A percentile compares a stretch with the other conserved stretches of the same genome.
Conservation (phyloP, 2,797 vertebrate genomes). For the Coranthus polyacanthus region DNA sequence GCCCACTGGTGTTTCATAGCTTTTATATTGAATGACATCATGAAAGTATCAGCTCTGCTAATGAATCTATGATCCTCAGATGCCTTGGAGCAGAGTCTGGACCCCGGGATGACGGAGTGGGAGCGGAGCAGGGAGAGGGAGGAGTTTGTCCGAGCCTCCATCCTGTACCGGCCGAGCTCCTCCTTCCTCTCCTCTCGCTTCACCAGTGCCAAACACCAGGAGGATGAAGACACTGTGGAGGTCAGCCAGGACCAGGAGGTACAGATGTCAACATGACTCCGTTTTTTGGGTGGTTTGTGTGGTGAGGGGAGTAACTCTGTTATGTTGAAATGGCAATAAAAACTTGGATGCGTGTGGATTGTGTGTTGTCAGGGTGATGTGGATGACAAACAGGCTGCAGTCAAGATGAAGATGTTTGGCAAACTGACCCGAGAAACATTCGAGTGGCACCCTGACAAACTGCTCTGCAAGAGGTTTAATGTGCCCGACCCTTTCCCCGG, state of each 20-base stretch:
- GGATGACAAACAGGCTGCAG: slow-evolving; percentile 90
- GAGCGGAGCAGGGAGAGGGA: slow-evolving; percentile 91
- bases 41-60: neutral
- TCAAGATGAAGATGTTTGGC: slow-evolving; percentile 97
- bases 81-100: slow-evolving; percentile 85
- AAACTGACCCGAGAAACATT: slow-evolving; percentile 92
- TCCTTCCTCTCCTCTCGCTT: slow-evolving; percentile 90
- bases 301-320: no score
- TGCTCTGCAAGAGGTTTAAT: slow-evolving; percentile 96
- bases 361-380: slow-evolving; percentile 85
- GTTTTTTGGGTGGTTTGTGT: no score
- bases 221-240: slow-evolving; percentile 87
- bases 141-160: slow-evolving; percentile 90
- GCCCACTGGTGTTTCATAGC: no score
- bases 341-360: neutral
- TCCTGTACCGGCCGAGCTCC: slow-evolving; percentile 87
- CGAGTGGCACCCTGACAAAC: slow-evolving; percentile 95
- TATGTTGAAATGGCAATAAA: no score
- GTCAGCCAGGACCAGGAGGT: slow-evolving; percentile 91
- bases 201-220: slow-evolving; percentile 85
- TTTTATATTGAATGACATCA: no score
- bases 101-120: slow-evolving; percentile 91
- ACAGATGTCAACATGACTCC: accelerated
- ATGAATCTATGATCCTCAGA: slow-evolving; percentile 59
- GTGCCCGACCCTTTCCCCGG: slow-evolving; percentile 92